phyloP scores from a whole-genome alignment of 2,888 invertebrate species.

The Nyleta sp. region DNA sequence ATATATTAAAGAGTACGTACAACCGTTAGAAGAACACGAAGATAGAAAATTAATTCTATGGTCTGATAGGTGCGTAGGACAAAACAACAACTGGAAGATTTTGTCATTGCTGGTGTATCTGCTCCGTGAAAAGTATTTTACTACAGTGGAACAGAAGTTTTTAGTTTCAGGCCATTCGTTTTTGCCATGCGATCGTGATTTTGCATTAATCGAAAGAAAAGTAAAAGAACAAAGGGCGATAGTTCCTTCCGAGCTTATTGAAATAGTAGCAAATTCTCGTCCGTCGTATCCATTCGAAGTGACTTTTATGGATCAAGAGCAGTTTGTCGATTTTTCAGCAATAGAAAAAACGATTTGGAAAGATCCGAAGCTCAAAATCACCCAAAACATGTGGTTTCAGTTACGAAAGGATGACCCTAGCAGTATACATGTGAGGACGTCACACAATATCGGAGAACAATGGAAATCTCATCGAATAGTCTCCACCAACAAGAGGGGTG shows the following conservation, averaged over 20 bases:
- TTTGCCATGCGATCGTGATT: conserved; percentile 19
- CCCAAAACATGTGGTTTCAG: conserved; percentile 1
- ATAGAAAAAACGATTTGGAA: background rate
- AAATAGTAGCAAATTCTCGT: background rate
- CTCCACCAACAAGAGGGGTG: too few relatives aligned
- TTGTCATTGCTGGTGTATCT: background rate
- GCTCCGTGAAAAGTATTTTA: background rate
- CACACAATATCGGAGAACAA: background rate
- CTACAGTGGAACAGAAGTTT: conserved; percentile 21
- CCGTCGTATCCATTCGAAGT: background rate
- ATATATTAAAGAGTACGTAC: background rate
- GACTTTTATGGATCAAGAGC: background rate
- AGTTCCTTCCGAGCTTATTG: background rate
- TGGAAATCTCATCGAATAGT: background rate
- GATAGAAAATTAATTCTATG: conserved; percentile 6
- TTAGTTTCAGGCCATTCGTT: conserved; percentile 19
- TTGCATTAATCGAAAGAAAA: conserved; percentile 23
- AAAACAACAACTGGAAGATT: conserved; percentile 6
- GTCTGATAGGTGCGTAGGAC: conserved; percentile 6
- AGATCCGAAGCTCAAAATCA: conserved; percentile 8
- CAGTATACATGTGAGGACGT: background rate
- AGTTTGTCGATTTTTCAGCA: conserved; percentile 9
- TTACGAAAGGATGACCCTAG: conserved; percentile 10
- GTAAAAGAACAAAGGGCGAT: background rate
- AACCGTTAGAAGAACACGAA: background rate